Percentiles rank a stretch among this genome's conserved stretches.
Evolutionary conservation across 2,888 invertebrate genomes (phyloP).

Genomic region (Steinernema hermaphroditum): DNA sequence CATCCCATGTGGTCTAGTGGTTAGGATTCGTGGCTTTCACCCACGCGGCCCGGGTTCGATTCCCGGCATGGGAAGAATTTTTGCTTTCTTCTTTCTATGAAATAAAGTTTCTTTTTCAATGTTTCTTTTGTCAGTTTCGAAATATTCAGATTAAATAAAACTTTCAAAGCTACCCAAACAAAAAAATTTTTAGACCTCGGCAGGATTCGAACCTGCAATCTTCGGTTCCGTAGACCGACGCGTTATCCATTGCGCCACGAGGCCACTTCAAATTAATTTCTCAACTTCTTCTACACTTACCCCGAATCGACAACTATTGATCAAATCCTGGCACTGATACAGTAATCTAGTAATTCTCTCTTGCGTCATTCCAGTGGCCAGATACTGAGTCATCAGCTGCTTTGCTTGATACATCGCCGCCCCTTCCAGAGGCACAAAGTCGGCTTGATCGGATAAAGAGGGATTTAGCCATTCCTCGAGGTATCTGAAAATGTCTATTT

Average conservation of each 20-base stretch:
- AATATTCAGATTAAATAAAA: too few relatives aligned
- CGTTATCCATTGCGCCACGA: too few relatives aligned
- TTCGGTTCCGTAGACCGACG: too few relatives aligned
- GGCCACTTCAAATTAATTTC: too few relatives aligned
- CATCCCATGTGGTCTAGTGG: slow-evolving; percentile 41
- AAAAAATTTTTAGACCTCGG: slow-evolving; percentile 64
- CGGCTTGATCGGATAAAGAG: slow-evolving; percentile 44
- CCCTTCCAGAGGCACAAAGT: slow-evolving; percentile 39
- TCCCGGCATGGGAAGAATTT: slow-evolving; percentile 43
- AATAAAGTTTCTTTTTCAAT: too few relatives aligned
- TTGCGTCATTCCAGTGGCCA: slow-evolving; percentile 31
- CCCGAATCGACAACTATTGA: slow-evolving; percentile 26
- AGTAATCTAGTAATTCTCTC: slow-evolving; percentile 27
- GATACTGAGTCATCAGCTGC: slow-evolving; percentile 30
- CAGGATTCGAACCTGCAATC: too few relatives aligned
- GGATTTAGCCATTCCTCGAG: slow-evolving; percentile 55
- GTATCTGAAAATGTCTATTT: slow-evolving; percentile 40
- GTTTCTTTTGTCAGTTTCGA: too few relatives aligned
- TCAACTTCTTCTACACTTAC: neutral
- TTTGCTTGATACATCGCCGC: slow-evolving; percentile 36
- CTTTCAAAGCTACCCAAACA: too few relatives aligned
- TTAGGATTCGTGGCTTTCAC: slow-evolving; percentile 48
- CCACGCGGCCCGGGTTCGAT: slow-evolving; percentile 49
- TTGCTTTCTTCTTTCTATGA: neutral
- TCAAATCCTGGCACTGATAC: slow-evolving; percentile 23